These are phyloP conservation scores for Turnix velox DNA, from an alignment of 2,113 vertebrate species.

Conservation along the genomic window DNA sequence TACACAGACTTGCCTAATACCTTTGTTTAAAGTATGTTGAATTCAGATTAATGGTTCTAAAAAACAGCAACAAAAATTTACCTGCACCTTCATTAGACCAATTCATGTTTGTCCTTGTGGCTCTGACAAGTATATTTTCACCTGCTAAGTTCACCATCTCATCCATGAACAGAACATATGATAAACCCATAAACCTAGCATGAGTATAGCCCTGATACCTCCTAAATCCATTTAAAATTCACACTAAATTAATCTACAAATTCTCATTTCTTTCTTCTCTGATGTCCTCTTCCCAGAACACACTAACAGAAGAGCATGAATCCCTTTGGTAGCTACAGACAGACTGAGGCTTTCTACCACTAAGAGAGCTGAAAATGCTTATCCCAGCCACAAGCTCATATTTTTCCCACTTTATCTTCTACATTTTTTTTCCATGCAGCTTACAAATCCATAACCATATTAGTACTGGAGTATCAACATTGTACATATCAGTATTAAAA, in stretches of 20 bases:
- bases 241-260: background rate
- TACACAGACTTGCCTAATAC: background rate
- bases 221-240: background rate
- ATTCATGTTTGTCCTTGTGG: background rate
- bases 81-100: background rate
- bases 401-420: background rate
- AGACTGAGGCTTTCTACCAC: background rate
- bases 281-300: fast-evolving
- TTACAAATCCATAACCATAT: background rate
- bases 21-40: background rate
- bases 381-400: background rate
- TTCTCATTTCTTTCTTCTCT: background rate
- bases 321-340: background rate
- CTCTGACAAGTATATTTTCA: background rate
- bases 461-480: background rate
- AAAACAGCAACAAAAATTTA: background rate
- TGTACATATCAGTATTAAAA: background rate
- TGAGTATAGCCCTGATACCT: background rate
- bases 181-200: background rate
- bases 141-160: background rate
- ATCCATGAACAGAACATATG: background rate
- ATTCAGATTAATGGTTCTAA: background rate
- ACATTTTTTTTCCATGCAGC: background rate
- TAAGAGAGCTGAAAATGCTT: background rate
- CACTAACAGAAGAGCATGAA: background rate